phyloP scores from a whole-genome alignment of 1,140 invertebrate genomes.

The Penaeus indicus region DNA sequence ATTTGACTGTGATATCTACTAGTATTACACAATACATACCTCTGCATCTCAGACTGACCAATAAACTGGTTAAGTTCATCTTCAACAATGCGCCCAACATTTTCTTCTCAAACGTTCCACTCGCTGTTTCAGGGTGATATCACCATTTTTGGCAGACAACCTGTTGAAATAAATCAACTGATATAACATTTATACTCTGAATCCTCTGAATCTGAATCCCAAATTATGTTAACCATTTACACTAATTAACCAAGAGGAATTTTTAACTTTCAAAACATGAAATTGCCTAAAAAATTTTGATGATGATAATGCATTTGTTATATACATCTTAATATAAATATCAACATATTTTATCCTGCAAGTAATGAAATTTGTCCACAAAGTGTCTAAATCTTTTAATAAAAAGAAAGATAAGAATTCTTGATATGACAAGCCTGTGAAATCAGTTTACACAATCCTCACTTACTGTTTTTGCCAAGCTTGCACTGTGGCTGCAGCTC shows the following conservation, averaged over 20 bases:
- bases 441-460: not conserved
- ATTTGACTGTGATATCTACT: too few species aligned
- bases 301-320: too few species aligned
- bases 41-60: not conserved
- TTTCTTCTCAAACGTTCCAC: slow-evolving; percentile 41
- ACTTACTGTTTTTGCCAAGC: slow-evolving; percentile 47
- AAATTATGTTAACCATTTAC: too few species aligned
- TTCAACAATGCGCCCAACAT: slow-evolving; percentile 43
- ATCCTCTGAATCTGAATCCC: too few species aligned
- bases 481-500: slow-evolving; percentile 52
- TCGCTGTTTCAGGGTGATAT: slow-evolving; percentile 37
- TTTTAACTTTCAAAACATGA: not conserved
- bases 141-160: slow-evolving; percentile 39
- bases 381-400: too few species aligned
- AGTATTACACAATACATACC: too few species aligned
- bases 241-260: not conserved
- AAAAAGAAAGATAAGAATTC: too few species aligned
- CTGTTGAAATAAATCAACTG: not conserved
- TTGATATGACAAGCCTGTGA: not conserved
- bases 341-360: too few species aligned
- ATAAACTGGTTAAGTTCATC: slow-evolving; percentile 37
- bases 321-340: too few species aligned
- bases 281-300: too few species aligned
- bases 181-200: not conserved
- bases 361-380: too few species aligned